Evolutionary conservation across 2,888 invertebrate species (phyloP).

Genomic region (Melanargia galathea): DNA sequence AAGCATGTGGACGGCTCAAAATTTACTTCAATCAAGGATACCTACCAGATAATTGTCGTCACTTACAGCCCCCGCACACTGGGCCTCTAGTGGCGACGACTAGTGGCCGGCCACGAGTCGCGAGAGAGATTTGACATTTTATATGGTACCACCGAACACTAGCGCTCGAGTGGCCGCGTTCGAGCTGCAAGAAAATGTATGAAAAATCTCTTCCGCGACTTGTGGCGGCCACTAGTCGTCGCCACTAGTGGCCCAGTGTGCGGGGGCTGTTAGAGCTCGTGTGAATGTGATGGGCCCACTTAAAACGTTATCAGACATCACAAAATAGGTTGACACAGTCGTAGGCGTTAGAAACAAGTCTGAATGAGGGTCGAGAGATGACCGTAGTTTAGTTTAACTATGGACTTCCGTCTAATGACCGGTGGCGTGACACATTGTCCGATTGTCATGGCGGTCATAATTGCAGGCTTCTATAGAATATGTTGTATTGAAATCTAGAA

Average conservation of each 20-base stretch:
- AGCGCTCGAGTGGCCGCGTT: no score
- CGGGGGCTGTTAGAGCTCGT: no score
- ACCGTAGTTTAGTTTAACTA: conserved; percentile 77
- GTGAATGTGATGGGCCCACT: conserved; percentile 53
- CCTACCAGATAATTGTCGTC: conserved; percentile 13
- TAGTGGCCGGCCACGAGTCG: no score
- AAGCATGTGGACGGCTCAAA: neutral
- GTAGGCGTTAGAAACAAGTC: conserved; percentile 67
- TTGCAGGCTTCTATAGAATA: conserved; percentile 29
- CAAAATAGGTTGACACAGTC: conserved; percentile 64
- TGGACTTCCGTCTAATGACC: conserved; percentile 69
- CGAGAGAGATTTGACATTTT: no score
- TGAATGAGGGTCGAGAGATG: conserved; percentile 65
- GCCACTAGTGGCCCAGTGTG: no score
- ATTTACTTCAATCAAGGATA: conserved; percentile 5
- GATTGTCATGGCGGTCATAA: conserved; percentile 34
- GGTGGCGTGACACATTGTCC: conserved; percentile 53
- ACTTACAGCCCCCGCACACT: no score
- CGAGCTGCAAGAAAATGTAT: no score
- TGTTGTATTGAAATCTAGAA: conserved; percentile 20
- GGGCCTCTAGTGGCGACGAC: no score
- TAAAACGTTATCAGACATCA: conserved; percentile 60
- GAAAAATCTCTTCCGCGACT: no score
- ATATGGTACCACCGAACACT: no score
- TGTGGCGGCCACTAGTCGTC: no score